Evolutionary conservation across 2,113 vertebrate genomes (phyloP).

Genomic region (Rhadina sibilatrix): DNA sequence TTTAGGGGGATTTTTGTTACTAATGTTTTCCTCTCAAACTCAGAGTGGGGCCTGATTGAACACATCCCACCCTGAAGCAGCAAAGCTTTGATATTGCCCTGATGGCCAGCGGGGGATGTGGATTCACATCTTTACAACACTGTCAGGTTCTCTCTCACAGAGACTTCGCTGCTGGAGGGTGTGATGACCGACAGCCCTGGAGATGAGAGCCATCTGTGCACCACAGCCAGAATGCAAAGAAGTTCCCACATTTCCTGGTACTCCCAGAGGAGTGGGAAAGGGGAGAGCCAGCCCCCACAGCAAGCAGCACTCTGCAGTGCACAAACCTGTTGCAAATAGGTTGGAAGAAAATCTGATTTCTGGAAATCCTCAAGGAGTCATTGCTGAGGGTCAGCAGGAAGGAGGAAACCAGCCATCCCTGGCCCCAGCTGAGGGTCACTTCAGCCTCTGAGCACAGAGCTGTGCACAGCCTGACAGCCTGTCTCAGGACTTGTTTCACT

Average conservation of each 20-base stretch:
- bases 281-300: not conserved
- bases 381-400: not conserved
- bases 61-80: not conserved
- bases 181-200: rapidly evolving
- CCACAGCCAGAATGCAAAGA: rapidly evolving
- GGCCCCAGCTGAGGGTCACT: not conserved
- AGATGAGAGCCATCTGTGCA: not conserved
- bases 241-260: not conserved
- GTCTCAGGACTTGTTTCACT: not conserved
- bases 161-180: not conserved
- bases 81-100: not conserved
- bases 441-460: not conserved
- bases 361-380: not conserved
- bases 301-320: not conserved
- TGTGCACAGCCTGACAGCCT: not conserved
- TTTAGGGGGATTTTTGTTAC: not conserved
- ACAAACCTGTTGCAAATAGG: not conserved
- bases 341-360: not conserved
- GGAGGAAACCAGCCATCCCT: not conserved
- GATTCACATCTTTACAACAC: not conserved
- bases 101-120: not conserved
- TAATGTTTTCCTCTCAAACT: not conserved
- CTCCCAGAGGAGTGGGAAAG: not conserved
- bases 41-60: not conserved
- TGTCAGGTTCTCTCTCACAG: not conserved